Evolutionary conservation across 2,797 vertebrate genomes (phyloP), one percentile per base, ranked within the genome.

Genomic region (Trematomus bernacchii): DNA sequence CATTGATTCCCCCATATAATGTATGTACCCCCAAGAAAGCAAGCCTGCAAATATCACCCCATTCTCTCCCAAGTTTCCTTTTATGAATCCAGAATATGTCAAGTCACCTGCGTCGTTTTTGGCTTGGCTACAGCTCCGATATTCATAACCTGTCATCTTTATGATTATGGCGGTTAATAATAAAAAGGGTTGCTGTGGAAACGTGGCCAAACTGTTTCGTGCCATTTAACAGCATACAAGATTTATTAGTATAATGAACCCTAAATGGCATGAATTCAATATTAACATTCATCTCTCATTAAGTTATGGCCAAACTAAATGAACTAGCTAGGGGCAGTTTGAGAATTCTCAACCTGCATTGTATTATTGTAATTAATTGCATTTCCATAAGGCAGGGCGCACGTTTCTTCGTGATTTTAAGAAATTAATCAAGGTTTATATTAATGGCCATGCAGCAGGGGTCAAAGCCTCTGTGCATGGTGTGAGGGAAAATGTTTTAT

Each of bases 241-340:
- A 85, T 88, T 73, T 89, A 90, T 92, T 90, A 80, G 68, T 83
- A 63, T 86, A 87, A 92, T 87, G 73, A 88, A 74, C 62, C 76
- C 54, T 80, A 86, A 91, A 91, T 89, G 85, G 61, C 85, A 84
- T 68, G 23, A 89, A 85, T 83, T 89, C 67, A 87, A 85, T 84
- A 85, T 85, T 82, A 85, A 75, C 79, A 84, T 90, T 86, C 77
- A 84, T 87, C 86, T 84, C 80, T 84, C 86, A 89, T 90, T 84
- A 91, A 65, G 68, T 81, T 87, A 84, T 75, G 75, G 27, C 73
- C 66, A 72, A 52, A 73, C 50, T 75, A 87, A 89, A 89, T 84
- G 79, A 85, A 84, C 81, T 84, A 63, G 73, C 87, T 63, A n/a
- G 58, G 30, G 76, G 80, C 86, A 83, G 63, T 54, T 27, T 62